phyloP scores from a whole-genome alignment of 2,797 vertebrate species.

The Catharus ustulatus region DNA sequence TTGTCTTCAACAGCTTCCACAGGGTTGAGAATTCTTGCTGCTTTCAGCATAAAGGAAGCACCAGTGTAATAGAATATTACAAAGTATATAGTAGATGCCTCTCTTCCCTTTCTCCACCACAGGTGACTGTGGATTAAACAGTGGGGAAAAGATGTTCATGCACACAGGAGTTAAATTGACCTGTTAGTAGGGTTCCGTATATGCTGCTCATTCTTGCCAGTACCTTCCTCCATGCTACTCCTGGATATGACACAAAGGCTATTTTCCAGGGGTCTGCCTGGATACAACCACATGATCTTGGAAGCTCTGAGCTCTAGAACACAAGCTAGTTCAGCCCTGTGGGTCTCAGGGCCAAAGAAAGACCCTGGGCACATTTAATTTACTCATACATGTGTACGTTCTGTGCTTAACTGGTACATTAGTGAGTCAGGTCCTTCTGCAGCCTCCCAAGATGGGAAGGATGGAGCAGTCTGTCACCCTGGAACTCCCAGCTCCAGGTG shows the following conservation, averaged over 20 bases:
- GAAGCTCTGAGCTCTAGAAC: background rate
- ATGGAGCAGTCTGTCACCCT: background rate
- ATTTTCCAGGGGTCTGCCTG: background rate
- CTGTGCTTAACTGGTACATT: background rate
- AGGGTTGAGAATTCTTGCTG: background rate
- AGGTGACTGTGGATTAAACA: background rate
- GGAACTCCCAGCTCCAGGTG: background rate
- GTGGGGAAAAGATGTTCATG: background rate
- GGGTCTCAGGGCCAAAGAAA: background rate
- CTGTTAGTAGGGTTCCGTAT: background rate
- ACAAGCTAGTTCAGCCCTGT: background rate
- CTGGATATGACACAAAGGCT: background rate
- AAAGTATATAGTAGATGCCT: background rate
- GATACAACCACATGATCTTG: accelerated
- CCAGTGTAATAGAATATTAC: background rate
- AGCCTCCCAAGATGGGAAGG: background rate
- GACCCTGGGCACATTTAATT: background rate
- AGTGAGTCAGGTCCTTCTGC: background rate
- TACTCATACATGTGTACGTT: background rate
- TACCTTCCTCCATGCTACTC: background rate
- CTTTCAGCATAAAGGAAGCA: background rate
- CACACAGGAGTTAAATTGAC: background rate
- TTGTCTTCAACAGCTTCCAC: background rate
- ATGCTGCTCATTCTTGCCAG: background rate
- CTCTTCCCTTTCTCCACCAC: background rate